A percentile compares a stretch with the other conserved stretches of the same genome.
These are phyloP conservation scores for Fregata magnificens DNA, from an alignment of 2,113 vertebrate genomes.

Conservation along the genomic window DNA sequence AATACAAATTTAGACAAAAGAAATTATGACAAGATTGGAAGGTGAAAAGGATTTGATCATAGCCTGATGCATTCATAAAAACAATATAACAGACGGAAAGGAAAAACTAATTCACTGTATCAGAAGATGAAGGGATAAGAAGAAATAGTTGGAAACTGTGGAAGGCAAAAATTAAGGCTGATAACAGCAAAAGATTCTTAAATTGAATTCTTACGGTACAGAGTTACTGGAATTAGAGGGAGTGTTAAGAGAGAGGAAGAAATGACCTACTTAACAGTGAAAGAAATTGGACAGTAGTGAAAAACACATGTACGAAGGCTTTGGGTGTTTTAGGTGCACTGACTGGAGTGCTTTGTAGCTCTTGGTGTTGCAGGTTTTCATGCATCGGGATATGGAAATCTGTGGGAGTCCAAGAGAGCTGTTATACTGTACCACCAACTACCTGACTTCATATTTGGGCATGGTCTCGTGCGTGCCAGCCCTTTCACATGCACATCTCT, in stretches of 20 bases:
- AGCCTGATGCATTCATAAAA: neutral
- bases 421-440: neutral
- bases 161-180: neutral
- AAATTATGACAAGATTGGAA: neutral
- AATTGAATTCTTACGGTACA: neutral
- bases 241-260: neutral
- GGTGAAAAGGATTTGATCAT: neutral
- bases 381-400: neutral
- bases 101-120: neutral
- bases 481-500: neutral
- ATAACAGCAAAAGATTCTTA: neutral
- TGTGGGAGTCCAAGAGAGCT: neutral
- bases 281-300: neutral
- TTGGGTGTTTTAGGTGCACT: neutral
- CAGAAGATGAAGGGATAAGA: slow-evolving; percentile 13
- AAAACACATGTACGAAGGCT: neutral
- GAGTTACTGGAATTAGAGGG: neutral
- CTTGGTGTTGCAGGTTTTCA: neutral
- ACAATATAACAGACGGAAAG: neutral
- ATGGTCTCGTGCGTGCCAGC: neutral
- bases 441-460: neutral
- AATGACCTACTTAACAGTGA: neutral
- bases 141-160: neutral
- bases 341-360: neutral
- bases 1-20: neutral